A percentile compares a stretch with the other conserved stretches of the same genome.
Evolutionary conservation across 2,797 vertebrate genomes (phyloP).

Genomic region (Sebastes miniatus): DNA sequence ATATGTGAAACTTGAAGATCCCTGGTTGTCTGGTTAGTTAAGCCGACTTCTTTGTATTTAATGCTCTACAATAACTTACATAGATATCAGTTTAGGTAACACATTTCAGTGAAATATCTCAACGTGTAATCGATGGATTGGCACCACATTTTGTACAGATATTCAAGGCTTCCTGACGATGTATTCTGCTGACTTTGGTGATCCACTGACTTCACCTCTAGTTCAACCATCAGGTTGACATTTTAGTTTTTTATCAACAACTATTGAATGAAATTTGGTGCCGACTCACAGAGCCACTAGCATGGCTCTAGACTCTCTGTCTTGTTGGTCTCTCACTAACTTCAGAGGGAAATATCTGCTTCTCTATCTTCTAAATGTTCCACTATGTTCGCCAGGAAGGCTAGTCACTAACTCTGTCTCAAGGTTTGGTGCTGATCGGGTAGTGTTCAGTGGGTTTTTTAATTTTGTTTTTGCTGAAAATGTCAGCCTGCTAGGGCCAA

Average conservation of each 20-base stretch:
- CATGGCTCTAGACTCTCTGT: background rate
- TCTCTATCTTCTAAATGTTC: background rate
- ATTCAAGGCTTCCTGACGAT: too few species aligned
- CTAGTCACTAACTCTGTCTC: background rate
- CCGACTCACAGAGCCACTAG: too few species aligned
- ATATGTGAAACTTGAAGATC: background rate
- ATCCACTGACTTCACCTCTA: background rate
- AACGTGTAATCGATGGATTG: background rate
- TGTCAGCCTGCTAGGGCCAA: background rate
- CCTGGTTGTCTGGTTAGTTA: background rate
- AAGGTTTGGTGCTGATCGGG: background rate
- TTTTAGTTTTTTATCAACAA: background rate
- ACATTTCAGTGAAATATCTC: background rate
- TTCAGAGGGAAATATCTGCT: background rate
- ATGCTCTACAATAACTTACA: background rate
- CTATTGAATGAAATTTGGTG: background rate
- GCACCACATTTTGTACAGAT: background rate
- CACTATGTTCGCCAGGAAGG: background rate
- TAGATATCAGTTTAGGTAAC: background rate
- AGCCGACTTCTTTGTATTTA: background rate
- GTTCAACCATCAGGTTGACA: background rate
- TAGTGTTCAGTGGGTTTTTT: too few species aligned
- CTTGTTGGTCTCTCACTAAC: too few species aligned
- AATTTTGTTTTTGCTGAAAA: background rate
- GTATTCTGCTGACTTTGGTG: background rate